Evolutionary conservation across 1,140 invertebrate species (phyloP), one percentile per base, ranked within the genome.

Genomic region (Himalopsyche phryganea): DNA sequence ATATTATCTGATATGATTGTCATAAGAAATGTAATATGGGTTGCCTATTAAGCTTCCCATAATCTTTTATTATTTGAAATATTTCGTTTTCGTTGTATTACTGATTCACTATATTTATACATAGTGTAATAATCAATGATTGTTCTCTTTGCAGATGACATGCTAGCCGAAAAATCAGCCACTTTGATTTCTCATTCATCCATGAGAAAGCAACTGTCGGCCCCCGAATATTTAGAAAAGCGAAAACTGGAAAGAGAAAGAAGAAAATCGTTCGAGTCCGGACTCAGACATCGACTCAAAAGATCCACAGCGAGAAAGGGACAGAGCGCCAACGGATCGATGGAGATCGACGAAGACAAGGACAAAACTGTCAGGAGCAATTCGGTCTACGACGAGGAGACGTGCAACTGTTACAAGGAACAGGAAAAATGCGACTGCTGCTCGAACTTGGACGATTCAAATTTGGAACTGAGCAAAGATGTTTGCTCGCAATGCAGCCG

Each of bases 181-280:
- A 75, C 73, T 48, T 68, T 78, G 10, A 79, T 79, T 17, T 77
- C 75, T 0, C 74, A 78, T 69, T 75, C 79, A 6, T 83, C 83
- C 1, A 80, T 85, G 64, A 86, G 86, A 61, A 84, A 86, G 66
- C 85, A 89, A 65, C 82, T 91, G 53, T 89, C 87, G n/a, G 90
- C 92, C 0, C 92, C 93, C 1, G 91, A 94, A 61, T 96, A 96
- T 71, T 75, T 96, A 40, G 92, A 96, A 69, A 88, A 89, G 67
- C 71, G 88, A 36, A 81, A 88, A 71, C 78, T 85, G 60, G 88
- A 84, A 66, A 81, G 80, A 69, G 87, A 86, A 59, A 80, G 85
- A 64, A 72, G 86, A 50, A 86, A 85, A 71, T 85, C 85, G 0
- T 77, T 75, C 42, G 86, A 87, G 67, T 82, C 80, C 15, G 81